Conservation (phyloP, 2,797 vertebrate genomes). For the Hafferia zeledoni region DNA sequence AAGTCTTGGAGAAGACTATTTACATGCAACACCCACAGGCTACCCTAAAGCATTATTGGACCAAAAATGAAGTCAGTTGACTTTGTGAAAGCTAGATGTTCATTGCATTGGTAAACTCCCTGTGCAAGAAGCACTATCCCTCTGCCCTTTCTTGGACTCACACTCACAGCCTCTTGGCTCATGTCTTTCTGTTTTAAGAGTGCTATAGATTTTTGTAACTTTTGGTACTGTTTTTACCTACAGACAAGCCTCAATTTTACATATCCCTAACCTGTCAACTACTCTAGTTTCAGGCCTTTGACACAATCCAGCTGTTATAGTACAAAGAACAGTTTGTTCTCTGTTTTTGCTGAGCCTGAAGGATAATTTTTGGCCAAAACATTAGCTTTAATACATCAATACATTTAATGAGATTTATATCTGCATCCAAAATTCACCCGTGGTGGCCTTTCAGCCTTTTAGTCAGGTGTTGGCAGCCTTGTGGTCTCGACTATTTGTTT, state of each 20-base stretch:
- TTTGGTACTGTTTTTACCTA: not conserved
- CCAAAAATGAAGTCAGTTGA: not conserved
- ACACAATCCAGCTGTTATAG: conserved; percentile 19
- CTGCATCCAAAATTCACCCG: conserved; percentile 13
- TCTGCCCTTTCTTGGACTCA: not conserved
- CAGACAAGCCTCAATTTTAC: not conserved
- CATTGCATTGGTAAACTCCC: not conserved
- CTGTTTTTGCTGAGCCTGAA: conserved; percentile 33
- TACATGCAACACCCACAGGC: not conserved
- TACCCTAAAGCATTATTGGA: not conserved
- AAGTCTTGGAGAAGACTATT: not conserved
- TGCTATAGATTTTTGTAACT: not conserved
- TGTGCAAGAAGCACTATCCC: not conserved
- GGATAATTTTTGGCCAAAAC: conserved; percentile 29
- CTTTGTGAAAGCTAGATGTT: not conserved
- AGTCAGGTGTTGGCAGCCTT: conserved; percentile 3
- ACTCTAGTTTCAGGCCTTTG: conserved; percentile 14
- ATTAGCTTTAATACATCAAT: conserved; percentile 50
- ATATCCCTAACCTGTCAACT: not conserved
- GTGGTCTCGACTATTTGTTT: not conserved
- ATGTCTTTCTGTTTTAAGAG: not conserved
- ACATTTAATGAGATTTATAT: conserved; percentile 57
- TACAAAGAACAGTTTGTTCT: conserved; percentile 42
- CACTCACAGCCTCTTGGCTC: not conserved
- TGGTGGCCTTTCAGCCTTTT: conserved; percentile 44